Evolutionary conservation across 2,113 vertebrate genomes (phyloP).

Genomic region (Pandion haliaetus): DNA sequence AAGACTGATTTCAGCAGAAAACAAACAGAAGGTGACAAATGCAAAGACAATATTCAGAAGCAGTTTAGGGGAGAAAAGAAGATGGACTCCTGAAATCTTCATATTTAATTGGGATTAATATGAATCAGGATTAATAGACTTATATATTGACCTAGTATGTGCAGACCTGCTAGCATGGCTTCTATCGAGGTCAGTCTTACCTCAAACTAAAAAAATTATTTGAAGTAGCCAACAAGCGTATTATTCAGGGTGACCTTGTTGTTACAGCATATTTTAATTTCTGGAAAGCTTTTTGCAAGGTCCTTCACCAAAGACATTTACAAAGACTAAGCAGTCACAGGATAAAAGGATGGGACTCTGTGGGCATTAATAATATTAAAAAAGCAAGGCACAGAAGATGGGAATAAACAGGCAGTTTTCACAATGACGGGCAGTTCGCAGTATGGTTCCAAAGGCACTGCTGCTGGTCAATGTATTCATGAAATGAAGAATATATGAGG

Average conservation of each 20-base stretch:
- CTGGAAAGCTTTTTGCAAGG: neutral
- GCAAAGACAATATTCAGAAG: neutral
- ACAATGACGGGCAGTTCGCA: too few species aligned
- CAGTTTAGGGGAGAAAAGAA: neutral
- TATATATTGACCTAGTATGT: neutral
- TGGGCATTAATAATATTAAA: neutral
- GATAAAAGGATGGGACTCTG: neutral
- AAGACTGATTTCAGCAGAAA: neutral
- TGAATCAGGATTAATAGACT: neutral
- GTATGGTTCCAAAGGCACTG: neutral
- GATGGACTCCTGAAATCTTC: neutral
- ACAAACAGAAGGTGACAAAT: neutral
- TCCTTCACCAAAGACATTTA: neutral
- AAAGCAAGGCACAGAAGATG: neutral
- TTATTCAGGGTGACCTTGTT: neutral
- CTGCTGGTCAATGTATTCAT: rapidly evolving
- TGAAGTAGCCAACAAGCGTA: neutral
- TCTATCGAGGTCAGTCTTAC: neutral
- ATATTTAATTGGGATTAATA: neutral
- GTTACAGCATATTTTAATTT: neutral
- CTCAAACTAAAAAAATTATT: neutral
- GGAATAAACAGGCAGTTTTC: neutral
- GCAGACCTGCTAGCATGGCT: neutral
- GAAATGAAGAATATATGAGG: rapidly evolving
- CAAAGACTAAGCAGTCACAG: neutral